Conservation (phyloP, 2,113 vertebrate genomes). For the Nycticebus coucang region DNA sequence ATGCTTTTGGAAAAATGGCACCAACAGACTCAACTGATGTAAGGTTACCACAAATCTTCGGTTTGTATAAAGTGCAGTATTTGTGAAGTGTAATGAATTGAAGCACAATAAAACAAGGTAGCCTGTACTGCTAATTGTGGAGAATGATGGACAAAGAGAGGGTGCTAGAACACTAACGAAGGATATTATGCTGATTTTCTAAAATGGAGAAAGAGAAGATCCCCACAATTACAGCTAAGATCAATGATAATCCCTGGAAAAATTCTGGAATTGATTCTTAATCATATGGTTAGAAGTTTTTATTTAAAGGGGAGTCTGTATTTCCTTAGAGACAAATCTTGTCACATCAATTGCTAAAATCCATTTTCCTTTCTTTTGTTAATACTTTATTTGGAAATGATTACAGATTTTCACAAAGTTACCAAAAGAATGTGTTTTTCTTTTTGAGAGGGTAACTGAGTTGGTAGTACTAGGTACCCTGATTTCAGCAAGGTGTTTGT, state of each 20-base stretch:
- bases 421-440: background rate
- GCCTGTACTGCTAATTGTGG: background rate
- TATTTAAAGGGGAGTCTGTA: slow-evolving; percentile 11
- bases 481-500: background rate
- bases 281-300: background rate
- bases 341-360: background rate
- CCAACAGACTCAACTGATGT: background rate
- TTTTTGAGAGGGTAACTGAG: background rate
- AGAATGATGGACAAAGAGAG: background rate
- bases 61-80: background rate
- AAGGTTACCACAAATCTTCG: background rate
- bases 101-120: background rate
- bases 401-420: background rate
- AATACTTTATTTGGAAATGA: background rate
- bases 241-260: background rate
- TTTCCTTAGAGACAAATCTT: slow-evolving; percentile 3
- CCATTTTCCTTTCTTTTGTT: background rate
- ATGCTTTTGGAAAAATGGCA: background rate
- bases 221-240: background rate
- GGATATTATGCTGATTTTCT: background rate
- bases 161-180: background rate
- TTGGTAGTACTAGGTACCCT: background rate
- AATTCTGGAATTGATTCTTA: slow-evolving; percentile 24
- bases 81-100: background rate
- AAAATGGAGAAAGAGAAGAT: background rate